These are phyloP conservation scores for Habropoda laboriosa DNA, from an alignment of 1,140 invertebrate genomes.

Conservation along the genomic window DNA sequence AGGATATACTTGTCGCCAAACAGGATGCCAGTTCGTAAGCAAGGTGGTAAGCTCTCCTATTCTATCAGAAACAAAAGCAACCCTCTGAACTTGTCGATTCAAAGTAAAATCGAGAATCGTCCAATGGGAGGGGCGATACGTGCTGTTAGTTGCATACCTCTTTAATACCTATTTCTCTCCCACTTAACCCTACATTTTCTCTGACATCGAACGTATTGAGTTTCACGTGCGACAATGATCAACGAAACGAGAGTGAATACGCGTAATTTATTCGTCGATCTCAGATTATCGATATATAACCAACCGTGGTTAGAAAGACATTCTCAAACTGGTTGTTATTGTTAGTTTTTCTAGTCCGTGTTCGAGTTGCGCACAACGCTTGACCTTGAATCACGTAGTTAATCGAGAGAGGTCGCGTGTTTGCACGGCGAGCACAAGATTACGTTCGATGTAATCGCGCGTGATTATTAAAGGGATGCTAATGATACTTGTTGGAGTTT, in stretches of 20 bases:
- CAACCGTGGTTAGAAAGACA: not conserved
- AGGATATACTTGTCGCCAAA: slow-evolving; percentile 19
- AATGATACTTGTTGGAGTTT: slow-evolving; percentile 46
- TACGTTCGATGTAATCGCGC: slow-evolving; percentile 10
- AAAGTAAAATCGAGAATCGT: slow-evolving; percentile 16
- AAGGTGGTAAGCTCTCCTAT: slow-evolving; percentile 79
- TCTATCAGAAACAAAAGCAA: slow-evolving; percentile 41
- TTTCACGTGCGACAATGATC: not conserved
- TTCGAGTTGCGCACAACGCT: slow-evolving; percentile 43
- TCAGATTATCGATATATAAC: too few relatives aligned
- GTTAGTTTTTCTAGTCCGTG: slow-evolving; percentile 25
- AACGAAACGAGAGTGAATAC: not conserved
- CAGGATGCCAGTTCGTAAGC: slow-evolving; percentile 80
- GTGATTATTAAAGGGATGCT: slow-evolving; percentile 7
- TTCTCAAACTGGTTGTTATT: slow-evolving; percentile 27
- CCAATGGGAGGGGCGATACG: slow-evolving; percentile 54
- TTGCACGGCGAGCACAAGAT: not conserved
- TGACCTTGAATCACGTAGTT: slow-evolving; percentile 43
- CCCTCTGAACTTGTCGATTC: slow-evolving; percentile 27
- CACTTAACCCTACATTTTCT: not conserved
- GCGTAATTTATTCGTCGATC: not conserved
- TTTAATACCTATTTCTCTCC: not conserved
- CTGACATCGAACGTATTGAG: not conserved
- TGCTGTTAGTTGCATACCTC: slow-evolving; percentile 50
- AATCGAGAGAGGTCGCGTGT: slow-evolving; percentile 44